A percentile compares a stretch with the other conserved stretches of the same genome.
phyloP scores from a whole-genome alignment of 2,113 vertebrate genomes.

The Gobio gobio region DNA sequence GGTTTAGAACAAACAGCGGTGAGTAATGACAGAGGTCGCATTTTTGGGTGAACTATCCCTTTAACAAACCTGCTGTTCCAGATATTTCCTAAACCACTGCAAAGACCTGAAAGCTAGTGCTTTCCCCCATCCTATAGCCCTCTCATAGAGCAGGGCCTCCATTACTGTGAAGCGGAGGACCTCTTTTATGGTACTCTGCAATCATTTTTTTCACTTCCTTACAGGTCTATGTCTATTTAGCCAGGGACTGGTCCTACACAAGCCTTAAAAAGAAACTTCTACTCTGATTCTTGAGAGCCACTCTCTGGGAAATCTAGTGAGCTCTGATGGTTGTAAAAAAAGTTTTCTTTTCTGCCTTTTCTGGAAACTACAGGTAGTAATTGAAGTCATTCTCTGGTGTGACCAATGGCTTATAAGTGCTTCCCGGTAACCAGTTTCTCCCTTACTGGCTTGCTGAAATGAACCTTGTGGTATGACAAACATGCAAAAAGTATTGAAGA shows the following conservation, averaged over 20 bases:
- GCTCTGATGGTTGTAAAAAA: conserved; percentile 61
- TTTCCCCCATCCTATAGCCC: not conserved
- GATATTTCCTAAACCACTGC: not conserved
- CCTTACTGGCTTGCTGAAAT: not conserved
- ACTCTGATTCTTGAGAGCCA: conserved; percentile 1
- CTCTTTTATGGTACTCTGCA: conserved; percentile 13
- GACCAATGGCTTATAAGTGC: conserved; percentile 9
- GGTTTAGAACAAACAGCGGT: no score
- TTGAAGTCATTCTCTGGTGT: conserved; percentile 44
- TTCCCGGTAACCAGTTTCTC: not conserved
- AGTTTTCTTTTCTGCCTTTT: conserved; percentile 52
- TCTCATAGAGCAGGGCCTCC: not conserved
- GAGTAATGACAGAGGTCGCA: no score
- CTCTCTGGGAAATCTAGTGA: conserved; percentile 58
- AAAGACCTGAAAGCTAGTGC: not conserved
- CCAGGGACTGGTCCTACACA: not conserved
- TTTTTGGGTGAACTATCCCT: no score
- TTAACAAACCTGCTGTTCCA: not conserved
- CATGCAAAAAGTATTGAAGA: not conserved
- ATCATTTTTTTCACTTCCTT: not conserved
- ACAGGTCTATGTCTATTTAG: not conserved
- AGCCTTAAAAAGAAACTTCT: not conserved
- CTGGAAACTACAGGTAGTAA: conserved; percentile 69
- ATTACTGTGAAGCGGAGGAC: not conserved
- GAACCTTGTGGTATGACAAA: not conserved